A percentile compares a stretch with the other conserved stretches of the same genome.
phyloP scores from a whole-genome alignment of 2,113 vertebrate genomes.

The Sapayoa aenigma region DNA sequence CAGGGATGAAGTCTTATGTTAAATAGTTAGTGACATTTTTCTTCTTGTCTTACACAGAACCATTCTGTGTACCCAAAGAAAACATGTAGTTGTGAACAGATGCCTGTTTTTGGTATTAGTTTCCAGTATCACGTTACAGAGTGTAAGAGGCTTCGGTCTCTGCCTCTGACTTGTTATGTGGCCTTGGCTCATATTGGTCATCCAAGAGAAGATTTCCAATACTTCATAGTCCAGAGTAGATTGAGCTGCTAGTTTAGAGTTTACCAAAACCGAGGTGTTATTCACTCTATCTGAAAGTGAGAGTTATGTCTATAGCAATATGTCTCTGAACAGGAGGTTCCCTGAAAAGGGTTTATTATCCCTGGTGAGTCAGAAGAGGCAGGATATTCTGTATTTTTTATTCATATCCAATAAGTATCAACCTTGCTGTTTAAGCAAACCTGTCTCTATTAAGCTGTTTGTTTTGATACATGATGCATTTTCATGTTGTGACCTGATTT shows the following conservation, averaged over 20 bases:
- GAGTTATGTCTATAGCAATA: background rate
- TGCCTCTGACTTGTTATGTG: background rate
- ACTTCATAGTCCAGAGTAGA: background rate
- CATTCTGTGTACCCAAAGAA: background rate
- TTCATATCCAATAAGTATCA: background rate
- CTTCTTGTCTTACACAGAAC: background rate
- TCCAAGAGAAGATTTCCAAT: background rate
- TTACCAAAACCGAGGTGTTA: background rate
- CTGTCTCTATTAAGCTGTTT: background rate
- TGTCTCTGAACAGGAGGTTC: background rate
- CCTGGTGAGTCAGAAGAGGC: background rate
- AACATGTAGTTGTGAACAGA: background rate
- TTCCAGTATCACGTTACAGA: background rate
- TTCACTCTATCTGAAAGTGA: background rate
- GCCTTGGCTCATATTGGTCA: background rate
- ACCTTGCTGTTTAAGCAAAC: background rate
- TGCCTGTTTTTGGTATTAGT: background rate
- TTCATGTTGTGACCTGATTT: background rate
- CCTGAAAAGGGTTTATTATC: background rate
- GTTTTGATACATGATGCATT: background rate
- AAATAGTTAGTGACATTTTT: conserved; percentile 16
- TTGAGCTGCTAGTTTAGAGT: background rate
- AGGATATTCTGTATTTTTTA: background rate
- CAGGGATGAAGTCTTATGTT: background rate
- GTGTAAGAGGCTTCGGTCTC: background rate